Evolutionary conservation across 2,113 vertebrate genomes (phyloP), one percentile per base, ranked within the genome.

Genomic region (Furnarius figulus): DNA sequence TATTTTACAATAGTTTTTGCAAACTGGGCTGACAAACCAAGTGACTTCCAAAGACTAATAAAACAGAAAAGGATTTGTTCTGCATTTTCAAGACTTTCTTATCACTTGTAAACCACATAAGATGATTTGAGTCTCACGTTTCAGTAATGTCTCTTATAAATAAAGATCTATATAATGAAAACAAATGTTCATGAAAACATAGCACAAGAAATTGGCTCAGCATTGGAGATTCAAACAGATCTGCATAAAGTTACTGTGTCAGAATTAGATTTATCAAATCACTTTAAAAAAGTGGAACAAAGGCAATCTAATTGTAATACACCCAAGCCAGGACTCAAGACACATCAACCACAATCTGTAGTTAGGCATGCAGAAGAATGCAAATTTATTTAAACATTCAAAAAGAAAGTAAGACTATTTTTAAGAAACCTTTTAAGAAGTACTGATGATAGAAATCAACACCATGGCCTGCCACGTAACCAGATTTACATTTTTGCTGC

Each of bases 361-460:
- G 53, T 30, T 37, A 65, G 23, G 31, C 47, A 40, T 40, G 30
- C 44, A 56, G 61, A 90, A 87, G 40, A 81, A 87, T 33, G 56
- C 8, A n/a, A 68, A 37, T 40, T 47, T 76, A 84, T 30, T 87
- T 89, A 30, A 67, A 68, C 22, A 70, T 68, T 50, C 25, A 68
- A 14, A 47, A 52, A 73, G 90, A 70, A 46, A 76, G 4, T 22
- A 65, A 70, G 25, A 28, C 44, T 61, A 47, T 42, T 76, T 53
- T 76, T 71, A 75, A 56, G 58, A 85, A 81, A 78, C 71, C n/a
- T 73, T 83, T 50, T 20, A 70, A 62, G 37, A 86, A 76, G 55
- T 33, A 73, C 50, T 89, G 67, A 56, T 53, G 87, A 91, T 80
- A 91, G 39, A 71, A 92, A 95, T 85, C 77, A 93, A 47, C 93